Base-by-base conservation (phyloP, 2,113 vertebrate genomes). In the Tretioscincus oriximinensis region DNA sequence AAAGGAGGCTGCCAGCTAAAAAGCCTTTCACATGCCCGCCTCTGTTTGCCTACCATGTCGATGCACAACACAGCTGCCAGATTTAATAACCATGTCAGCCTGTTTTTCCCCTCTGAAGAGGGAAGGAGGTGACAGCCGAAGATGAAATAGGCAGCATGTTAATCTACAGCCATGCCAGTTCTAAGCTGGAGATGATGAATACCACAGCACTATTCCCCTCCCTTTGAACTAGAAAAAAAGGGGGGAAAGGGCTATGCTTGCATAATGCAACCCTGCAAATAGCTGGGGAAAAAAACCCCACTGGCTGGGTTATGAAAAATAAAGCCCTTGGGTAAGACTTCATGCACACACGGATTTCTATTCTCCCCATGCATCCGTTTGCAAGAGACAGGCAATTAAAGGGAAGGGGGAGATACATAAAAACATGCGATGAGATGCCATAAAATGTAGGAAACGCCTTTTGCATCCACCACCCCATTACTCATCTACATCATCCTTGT, bases 31-130 rank as follows among this genome's bases (percentile, higher is more conserved):
- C 90, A 84, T 84, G 86, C 88, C 87, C 81, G 87, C 78, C 88
- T 92, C 88, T 80, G 68, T 79, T 85, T 84, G 88, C 90, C 85
- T 90, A 87, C 75, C 84, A 54, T 87, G 85, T 84, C 90, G 84
- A 81, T 90, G 54, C 65, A 76, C 85, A 84, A 61, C 91, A 90
- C 94, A 93, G 94, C 93, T 94, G 95, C 92, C 91, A 89, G 93
- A 88, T 91, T 90, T 92, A 92, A 93, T 90, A 88, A 92, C 92
- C 86, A 78, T 88, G 90, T 82, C 92, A 91, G 92, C 81, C 92
- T 70, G 84, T 84, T 86, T 89, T 41, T 73, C 82, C 89, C 51
- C 87, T 79, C n/a, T 79, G 70, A 80, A 81, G 81, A 82, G 82
- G 84, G 86, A 77, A 80, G 84, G 68, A 85, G 89, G 90, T 84